Evolutionary conservation across 2,888 invertebrate genomes (phyloP).

Genomic region (Scaptomyza parva): DNA sequence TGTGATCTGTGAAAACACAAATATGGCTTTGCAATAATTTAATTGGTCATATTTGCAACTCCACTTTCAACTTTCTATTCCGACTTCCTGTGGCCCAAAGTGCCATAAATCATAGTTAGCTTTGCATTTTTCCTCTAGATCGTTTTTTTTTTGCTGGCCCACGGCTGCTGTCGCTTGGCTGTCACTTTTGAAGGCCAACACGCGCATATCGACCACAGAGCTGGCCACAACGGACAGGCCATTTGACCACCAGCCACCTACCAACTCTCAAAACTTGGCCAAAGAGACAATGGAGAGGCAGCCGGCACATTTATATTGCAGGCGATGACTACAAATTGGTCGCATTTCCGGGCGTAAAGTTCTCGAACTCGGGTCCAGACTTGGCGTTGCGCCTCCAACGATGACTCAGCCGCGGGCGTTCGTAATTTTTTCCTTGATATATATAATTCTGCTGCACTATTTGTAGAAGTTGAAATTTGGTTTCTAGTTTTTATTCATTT

Average conservation of each 20-base stretch:
- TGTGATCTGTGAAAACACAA: background rate
- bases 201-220: conserved; percentile 57
- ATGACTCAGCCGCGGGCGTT: conserved; percentile 47
- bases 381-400: conserved; percentile 17
- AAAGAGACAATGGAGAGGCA: conserved; percentile 15
- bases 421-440: conserved; percentile 42
- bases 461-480: conserved; percentile 53
- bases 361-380: conserved; percentile 20
- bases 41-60: conserved; percentile 55
- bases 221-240: conserved; percentile 27
- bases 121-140: conserved; percentile 31
- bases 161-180: conserved; percentile 61
- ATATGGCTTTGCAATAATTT: conserved; percentile 47
- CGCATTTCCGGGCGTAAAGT: conserved; percentile 62
- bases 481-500: conserved; percentile 42
- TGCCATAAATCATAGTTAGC: conserved; percentile 72
- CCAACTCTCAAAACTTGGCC: conserved; percentile 1
- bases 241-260: conserved; percentile 1
- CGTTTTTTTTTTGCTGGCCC: conserved; percentile 38
- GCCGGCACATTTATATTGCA: conserved; percentile 39
- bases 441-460: conserved; percentile 38
- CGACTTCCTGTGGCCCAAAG: conserved; percentile 28
- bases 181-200: conserved; percentile 73
- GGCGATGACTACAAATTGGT: conserved; percentile 70
- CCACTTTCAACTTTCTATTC: conserved; percentile 34